Base-by-base conservation (phyloP, 2,888 invertebrate genomes). In the Dioctria rufipes region DNA sequence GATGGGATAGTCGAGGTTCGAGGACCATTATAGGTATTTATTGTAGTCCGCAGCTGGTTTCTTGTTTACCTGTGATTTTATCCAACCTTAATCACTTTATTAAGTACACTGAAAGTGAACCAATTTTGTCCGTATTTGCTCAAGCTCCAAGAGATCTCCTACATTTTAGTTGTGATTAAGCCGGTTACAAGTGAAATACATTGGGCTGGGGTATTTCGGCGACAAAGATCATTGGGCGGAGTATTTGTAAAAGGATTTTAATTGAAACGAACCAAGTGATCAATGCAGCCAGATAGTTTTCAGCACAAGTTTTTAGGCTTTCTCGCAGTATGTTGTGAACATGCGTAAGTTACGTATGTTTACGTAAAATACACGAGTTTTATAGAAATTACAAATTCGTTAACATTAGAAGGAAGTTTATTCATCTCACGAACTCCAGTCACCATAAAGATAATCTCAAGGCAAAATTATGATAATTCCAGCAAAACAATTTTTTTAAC, bases 11-110 rank as follows among this genome's bases (percentile, higher is more conserved):
- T 25, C 25, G 25, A 0, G 0, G 25, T 25, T 25, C 25, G 25
- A 13, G 67, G 37, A 46, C 25, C 46, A 67, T 9, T 25, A 46
- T 43, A 69, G 37, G 37, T 51, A 69, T 69, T 69, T 49, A 54
- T 54, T 54, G 54, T n/a, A n/a, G 54, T 51, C 51, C 4, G 51
- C 51, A 46, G n/a, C 39, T n/a, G 0, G 39, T 69, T 69, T 69
- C 69, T 51, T 69, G 69, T 69, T 69, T 69, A 69, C 51, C 51
- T n/a, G 39, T n/a, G 69, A 69, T 69, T 69, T 69, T 51, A 69
- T 69, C 69, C 39, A 5, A 37, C 9, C 39, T 39, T 49, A 69
- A 69, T 69, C 39, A 51, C 69, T 69, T 69, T 69, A 69, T 69
- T 69, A 69, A 11, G 54, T 54, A 54, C 25, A 40, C 51, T 9